Evolutionary conservation across 2,888 invertebrate species (phyloP).

Genomic region (Cerceris rybyensis): DNA sequence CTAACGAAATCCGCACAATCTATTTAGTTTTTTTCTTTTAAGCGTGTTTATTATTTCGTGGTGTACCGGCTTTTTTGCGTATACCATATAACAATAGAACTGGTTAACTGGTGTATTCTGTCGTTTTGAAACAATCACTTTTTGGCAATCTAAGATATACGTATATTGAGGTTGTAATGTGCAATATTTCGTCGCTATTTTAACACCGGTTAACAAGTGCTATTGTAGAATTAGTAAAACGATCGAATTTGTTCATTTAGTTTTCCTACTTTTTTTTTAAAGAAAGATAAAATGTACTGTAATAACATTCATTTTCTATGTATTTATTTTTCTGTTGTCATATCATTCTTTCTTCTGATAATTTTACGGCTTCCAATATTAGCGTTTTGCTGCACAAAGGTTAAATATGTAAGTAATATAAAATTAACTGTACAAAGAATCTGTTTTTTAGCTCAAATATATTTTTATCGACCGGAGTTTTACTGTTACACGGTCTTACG

Average conservation of each 20-base stretch:
- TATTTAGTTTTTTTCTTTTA: constrained; percentile 15
- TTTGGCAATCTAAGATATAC: constrained; percentile 8
- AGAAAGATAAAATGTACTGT: background rate
- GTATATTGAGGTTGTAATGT: background rate
- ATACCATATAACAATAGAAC: constrained; percentile 19
- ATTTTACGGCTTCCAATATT: constrained; percentile 26
- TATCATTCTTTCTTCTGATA: constrained; percentile 8
- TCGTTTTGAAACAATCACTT: constrained; percentile 3
- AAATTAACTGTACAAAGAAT: constrained; percentile 21
- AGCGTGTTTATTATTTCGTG: constrained; percentile 11
- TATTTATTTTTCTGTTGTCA: background rate
- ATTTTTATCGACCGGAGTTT: constrained; percentile 19
- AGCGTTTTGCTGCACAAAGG: constrained; percentile 18
- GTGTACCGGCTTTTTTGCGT: constrained; percentile 8
- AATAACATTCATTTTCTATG: background rate
- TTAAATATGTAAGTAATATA: constrained; percentile 4
- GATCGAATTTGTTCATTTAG: too few species aligned
- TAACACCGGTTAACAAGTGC: constrained; percentile 24
- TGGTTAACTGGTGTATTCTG: constrained; percentile 29
- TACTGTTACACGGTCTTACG: constrained; percentile 17
- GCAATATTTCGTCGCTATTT: background rate
- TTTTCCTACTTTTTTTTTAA: too few species aligned
- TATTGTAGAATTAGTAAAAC: constrained; percentile 7
- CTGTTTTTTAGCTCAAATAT: constrained; percentile 23
- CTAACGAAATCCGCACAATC: constrained; percentile 14